Conservation (phyloP, 2,113 vertebrate genomes). For the Nanorana parkeri region DNA sequence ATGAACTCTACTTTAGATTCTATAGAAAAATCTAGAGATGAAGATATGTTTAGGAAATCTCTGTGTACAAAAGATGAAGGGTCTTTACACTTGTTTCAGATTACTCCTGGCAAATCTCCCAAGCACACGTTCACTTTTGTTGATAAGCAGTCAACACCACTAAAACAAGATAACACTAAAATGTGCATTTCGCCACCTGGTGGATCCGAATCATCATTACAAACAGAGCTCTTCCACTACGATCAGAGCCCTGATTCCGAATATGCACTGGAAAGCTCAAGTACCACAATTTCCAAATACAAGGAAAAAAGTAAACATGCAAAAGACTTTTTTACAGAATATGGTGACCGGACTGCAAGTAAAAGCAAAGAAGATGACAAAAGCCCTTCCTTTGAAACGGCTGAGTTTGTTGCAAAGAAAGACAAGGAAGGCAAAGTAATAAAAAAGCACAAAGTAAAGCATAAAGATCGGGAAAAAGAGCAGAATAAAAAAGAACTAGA, state of each 20-base stretch:
- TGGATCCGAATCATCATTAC: slow-evolving; percentile 79
- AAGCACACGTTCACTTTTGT: slow-evolving; percentile 88
- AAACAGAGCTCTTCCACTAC: slow-evolving; percentile 81
- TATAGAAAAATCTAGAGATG: slow-evolving; percentile 87
- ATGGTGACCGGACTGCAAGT: slow-evolving; percentile 80
- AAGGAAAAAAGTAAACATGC: slow-evolving; percentile 95
- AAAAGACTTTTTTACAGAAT: slow-evolving; percentile 84
- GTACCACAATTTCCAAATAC: slow-evolving; percentile 91
- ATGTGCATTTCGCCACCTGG: slow-evolving; percentile 85
- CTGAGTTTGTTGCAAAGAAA: slow-evolving; percentile 84
- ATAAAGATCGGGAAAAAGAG: slow-evolving; percentile 91
- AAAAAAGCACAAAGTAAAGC: slow-evolving; percentile 97
- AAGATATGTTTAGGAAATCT: slow-evolving; percentile 93
- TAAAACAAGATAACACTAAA: slow-evolving; percentile 94
- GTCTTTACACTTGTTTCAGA: slow-evolving; percentile 92
- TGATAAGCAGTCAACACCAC: slow-evolving; percentile 88
- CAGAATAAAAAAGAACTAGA: slow-evolving; percentile 90
- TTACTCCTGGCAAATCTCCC: slow-evolving; percentile 89
- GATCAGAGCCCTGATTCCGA: slow-evolving; percentile 89
- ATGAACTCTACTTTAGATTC: slow-evolving; percentile 78
- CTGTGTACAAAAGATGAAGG: slow-evolving; percentile 96
- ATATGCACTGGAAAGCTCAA: slow-evolving; percentile 88
- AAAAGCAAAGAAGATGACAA: slow-evolving; percentile 85
- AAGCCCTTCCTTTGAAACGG: slow-evolving; percentile 79
- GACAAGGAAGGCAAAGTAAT: slow-evolving; percentile 91